Evolutionary conservation across 2,113 vertebrate genomes (phyloP).

Genomic region (Sylvia atricapilla): DNA sequence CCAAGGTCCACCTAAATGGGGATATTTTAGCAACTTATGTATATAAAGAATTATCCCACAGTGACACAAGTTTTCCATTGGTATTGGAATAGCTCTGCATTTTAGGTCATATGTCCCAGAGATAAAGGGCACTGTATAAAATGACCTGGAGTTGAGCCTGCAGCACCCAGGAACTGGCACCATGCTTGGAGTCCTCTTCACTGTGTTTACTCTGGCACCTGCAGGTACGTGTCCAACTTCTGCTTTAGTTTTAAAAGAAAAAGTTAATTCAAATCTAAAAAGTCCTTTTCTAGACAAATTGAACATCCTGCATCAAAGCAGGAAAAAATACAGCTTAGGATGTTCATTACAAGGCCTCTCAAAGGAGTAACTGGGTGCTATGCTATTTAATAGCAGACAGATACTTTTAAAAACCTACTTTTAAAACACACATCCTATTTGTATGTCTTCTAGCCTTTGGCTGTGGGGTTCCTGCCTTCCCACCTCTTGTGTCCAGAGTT

Average conservation of each 20-base stretch:
- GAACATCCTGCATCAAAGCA: not conserved
- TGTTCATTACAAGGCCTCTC: not conserved
- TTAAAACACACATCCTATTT: not conserved
- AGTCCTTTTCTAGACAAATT: not conserved
- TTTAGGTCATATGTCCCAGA: not conserved
- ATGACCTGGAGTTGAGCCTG: too few species aligned
- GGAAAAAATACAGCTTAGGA: not conserved
- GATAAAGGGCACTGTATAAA: conserved; percentile 28
- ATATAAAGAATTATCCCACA: conserved; percentile 1
- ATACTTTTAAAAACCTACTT: not conserved
- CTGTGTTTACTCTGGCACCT: conserved; percentile 20
- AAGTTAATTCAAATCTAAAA: not conserved
- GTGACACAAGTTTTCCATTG: not conserved
- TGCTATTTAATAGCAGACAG: not conserved
- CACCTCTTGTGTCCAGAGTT: conserved; percentile 3
- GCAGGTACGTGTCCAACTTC: conserved; percentile 25
- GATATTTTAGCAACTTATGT: not conserved
- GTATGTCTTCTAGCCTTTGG: conserved; percentile 18
- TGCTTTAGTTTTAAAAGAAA: not conserved
- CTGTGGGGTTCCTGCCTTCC: conserved; percentile 33
- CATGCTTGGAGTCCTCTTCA: conserved; percentile 44
- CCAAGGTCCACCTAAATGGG: not conserved
- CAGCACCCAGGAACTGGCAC: not conserved
- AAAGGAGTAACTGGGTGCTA: not conserved
- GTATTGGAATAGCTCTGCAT: not conserved